Evolutionary conservation across 2,797 vertebrate genomes (phyloP).

Genomic region (Odontamblyopus lacepedii): DNA sequence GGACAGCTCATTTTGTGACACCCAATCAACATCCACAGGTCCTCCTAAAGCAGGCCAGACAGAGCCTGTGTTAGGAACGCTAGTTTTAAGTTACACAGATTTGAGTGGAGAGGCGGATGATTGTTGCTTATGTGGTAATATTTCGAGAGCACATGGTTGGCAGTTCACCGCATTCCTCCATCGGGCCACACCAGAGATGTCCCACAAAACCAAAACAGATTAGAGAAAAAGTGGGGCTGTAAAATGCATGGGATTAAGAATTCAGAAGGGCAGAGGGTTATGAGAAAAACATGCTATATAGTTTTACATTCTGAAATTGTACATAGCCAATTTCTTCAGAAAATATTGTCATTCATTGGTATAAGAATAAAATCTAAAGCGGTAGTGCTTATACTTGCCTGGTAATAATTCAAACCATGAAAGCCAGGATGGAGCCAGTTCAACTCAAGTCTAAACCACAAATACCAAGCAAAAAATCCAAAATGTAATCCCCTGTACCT

Average conservation of each 20-base stretch:
- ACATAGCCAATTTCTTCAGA: too few species aligned
- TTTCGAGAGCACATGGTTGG: constrained; percentile 57
- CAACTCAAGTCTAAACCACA: too few species aligned
- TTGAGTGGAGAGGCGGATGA: neutral
- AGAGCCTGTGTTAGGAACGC: neutral
- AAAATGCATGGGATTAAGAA: constrained; percentile 4
- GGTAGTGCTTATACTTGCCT: too few species aligned
- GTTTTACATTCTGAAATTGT: neutral
- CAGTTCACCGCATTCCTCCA: constrained; percentile 47
- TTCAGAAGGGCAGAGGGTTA: neutral
- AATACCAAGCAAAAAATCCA: too few species aligned
- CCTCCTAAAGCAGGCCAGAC: neutral
- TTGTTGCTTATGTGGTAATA: constrained; percentile 1
- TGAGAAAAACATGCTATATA: neutral
- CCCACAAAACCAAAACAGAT: constrained; percentile 24
- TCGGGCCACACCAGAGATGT: constrained; percentile 31
- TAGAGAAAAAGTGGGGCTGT: constrained; percentile 11
- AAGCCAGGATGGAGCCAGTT: neutral
- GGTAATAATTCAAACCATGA: neutral
- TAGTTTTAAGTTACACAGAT: constrained; percentile 4
- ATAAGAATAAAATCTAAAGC: neutral
- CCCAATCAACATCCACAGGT: constrained; percentile 1
- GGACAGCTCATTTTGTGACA: constrained; percentile 7
- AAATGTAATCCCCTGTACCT: too few species aligned
- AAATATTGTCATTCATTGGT: neutral